Evolutionary conservation across 2,797 vertebrate species (phyloP).

Genomic region (Cuniculus paca): DNA sequence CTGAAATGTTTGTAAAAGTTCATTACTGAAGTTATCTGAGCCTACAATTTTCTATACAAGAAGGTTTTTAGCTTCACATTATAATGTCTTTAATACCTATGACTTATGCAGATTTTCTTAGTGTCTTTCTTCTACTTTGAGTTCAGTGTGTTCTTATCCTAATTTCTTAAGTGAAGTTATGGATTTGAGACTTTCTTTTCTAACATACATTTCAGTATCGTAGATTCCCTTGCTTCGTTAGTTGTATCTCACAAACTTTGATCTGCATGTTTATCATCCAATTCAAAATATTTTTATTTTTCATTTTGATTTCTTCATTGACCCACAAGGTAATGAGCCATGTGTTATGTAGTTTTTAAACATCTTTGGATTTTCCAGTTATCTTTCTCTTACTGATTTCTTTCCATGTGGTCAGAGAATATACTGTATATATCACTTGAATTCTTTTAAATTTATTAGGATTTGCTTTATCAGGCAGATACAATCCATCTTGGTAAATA

Average conservation of each 20-base stretch:
- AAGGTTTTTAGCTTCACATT: conserved; percentile 30
- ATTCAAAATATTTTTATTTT: neutral
- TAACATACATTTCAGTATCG: neutral
- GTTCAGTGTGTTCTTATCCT: conserved; percentile 9
- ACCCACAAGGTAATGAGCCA: conserved; percentile 2
- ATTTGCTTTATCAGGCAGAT: neutral
- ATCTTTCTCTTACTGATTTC: conserved; percentile 20
- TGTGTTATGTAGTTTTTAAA: neutral
- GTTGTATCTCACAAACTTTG: neutral
- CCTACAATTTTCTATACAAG: neutral
- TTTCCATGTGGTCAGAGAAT: neutral
- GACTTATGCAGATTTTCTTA: neutral
- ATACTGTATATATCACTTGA: neutral
- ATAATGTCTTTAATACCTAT: neutral
- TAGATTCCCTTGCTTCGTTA: neutral
- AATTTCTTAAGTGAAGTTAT: neutral
- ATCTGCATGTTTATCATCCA: neutral
- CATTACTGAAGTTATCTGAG: neutral
- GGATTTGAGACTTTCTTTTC: conserved; percentile 2
- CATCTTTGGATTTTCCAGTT: neutral
- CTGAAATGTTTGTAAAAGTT: neutral
- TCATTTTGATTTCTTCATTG: neutral
- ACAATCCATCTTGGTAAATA: neutral
- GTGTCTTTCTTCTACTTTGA: neutral
- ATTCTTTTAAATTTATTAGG: neutral